Percentiles rank a stretch among this genome's conserved stretches.
Evolutionary conservation across 1,140 invertebrate species (phyloP).

Genomic region (Babylonia areolata): DNA sequence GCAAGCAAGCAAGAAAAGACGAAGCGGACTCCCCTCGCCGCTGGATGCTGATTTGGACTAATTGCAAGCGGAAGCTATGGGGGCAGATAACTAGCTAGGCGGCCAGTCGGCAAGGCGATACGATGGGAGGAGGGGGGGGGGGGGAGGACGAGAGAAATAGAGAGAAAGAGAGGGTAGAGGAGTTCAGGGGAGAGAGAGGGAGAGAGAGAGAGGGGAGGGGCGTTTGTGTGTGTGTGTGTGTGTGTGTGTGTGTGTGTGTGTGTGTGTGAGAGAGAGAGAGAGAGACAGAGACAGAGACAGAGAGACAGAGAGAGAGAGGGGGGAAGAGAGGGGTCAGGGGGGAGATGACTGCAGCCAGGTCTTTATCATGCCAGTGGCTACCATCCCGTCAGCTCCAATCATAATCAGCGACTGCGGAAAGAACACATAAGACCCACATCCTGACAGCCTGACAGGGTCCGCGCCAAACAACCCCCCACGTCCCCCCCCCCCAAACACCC

Average conservation of each 20-base stretch:
- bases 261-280: too few relatives aligned
- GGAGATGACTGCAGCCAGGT: background rate
- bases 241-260: too few relatives aligned
- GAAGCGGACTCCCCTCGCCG: background rate
- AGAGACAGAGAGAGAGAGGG: background rate
- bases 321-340: background rate
- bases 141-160: too few relatives aligned
- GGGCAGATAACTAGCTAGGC: background rate
- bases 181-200: too few relatives aligned
- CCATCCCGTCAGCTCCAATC: slow-evolving; percentile 19
- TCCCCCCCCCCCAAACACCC: background rate
- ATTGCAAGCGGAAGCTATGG: slow-evolving; percentile 3
- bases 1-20: background rate
- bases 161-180: too few relatives aligned
- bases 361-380: slow-evolving; percentile 16
- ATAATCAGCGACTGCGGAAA: slow-evolving; percentile 28
- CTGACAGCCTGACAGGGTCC: background rate
- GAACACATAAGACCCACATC: slow-evolving; percentile 20
- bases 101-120: background rate
- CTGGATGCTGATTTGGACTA: slow-evolving; percentile 20
- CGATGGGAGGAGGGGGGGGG: background rate
- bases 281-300: background rate
- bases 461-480: background rate
- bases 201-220: too few relatives aligned
- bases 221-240: too few relatives aligned